A percentile compares a stretch with the other conserved stretches of the same genome.
These are phyloP conservation scores for Arvicanthis niloticus DNA, from an alignment of 2,113 vertebrate species.

Conservation along the genomic window DNA sequence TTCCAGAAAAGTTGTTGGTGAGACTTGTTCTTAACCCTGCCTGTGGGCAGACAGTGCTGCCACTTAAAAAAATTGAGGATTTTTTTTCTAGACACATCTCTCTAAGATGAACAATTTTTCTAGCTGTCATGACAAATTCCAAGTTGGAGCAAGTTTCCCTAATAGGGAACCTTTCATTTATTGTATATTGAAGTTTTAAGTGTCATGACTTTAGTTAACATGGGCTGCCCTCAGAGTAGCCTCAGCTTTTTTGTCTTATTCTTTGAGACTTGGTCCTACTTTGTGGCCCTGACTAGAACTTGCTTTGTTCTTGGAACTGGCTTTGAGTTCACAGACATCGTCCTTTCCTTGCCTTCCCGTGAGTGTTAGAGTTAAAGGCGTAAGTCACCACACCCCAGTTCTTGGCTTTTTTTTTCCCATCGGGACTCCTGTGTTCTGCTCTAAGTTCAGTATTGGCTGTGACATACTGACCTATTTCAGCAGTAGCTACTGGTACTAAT, in stretches of 20 bases:
- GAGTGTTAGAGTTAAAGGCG: neutral
- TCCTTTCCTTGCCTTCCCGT: neutral
- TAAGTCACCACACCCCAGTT: neutral
- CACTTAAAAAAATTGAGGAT: neutral
- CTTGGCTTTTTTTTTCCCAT: neutral
- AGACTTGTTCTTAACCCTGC: neutral
- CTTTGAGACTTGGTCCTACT: neutral
- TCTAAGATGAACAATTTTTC: neutral
- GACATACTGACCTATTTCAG: slow-evolving; percentile 34
- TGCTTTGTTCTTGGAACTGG: neutral
- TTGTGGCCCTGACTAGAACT: neutral
- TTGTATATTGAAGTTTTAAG: neutral
- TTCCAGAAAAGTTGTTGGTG: slow-evolving; percentile 1
- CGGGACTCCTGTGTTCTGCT: neutral
- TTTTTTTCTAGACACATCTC: neutral
- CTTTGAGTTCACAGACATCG: neutral
- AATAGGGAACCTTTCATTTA: neutral
- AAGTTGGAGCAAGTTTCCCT: neutral
- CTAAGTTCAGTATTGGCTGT: neutral
- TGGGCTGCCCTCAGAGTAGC: neutral
- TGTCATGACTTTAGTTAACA: neutral
- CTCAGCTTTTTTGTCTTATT: neutral
- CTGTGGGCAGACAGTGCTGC: neutral
- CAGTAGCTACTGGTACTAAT: neutral
- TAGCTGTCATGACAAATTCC: neutral